These are phyloP conservation scores for Zoanthus gigantus DNA, from an alignment of 92 coral and sea anemone species.

Conservation along the genomic window DNA sequence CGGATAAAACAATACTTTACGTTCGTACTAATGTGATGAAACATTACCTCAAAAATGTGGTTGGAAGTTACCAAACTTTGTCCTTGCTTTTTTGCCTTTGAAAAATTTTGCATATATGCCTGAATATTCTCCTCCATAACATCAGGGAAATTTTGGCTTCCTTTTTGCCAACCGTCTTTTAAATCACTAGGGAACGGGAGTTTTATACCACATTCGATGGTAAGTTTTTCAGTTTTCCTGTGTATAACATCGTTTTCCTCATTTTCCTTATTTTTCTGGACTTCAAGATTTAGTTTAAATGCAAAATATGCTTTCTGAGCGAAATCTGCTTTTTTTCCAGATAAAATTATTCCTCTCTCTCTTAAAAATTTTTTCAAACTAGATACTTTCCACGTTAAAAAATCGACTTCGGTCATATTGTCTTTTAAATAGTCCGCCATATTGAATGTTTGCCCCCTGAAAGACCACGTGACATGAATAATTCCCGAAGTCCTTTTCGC, in stretches of 20 bases:
- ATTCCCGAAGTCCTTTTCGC: background rate
- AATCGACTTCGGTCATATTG: background rate
- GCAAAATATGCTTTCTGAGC: background rate
- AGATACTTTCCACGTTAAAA: background rate
- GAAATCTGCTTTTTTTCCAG: background rate
- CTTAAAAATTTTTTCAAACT: too few species aligned
- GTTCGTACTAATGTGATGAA: background rate
- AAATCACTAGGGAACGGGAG: constrained; percentile 46
- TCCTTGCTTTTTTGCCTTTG: constrained; percentile 3
- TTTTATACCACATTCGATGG: constrained; percentile 41
- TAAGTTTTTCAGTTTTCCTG: constrained; percentile 21
- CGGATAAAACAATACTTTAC: background rate
- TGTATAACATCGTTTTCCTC: constrained; percentile 32
- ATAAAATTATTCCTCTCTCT: background rate
- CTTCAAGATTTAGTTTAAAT: background rate
- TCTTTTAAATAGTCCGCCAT: background rate
- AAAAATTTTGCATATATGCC: background rate
- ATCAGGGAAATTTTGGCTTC: background rate
- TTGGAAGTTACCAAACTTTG: background rate
- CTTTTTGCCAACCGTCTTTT: background rate
- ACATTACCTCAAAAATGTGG: background rate
- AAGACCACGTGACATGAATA: background rate
- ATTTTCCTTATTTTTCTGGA: background rate
- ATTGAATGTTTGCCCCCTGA: background rate
- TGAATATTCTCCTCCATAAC: background rate